Base-by-base conservation (phyloP, 2,888 invertebrate species). In the Diabrotica balteata region DNA sequence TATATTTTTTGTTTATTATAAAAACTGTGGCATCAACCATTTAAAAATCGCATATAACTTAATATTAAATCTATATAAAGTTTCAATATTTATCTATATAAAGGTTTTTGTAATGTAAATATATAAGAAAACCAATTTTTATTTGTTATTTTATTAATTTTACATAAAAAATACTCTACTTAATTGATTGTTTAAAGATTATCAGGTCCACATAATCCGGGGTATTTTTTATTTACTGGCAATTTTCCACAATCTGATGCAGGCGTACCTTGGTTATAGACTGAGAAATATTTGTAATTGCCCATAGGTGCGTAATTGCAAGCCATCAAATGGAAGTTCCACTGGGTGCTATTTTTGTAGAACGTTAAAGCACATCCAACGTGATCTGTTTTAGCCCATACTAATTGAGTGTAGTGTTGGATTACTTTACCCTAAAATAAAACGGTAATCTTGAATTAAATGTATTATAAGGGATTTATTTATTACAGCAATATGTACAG, bases 301-400 rank as follows among this genome's bases (percentile, higher is more conserved):
- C 62, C 62, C 1, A 32, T 47, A 3, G 62, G 55, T 10, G 54
- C 62, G 9, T 62, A 62, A 43, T 62, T 62, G 43, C 62, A 62
- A 42, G 49, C 62, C 7, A 62, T 54, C 7, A 62, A 49, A 46
- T 46, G 55, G 11, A 46, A 11, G 42, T 54, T n/a, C 62, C 47
- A 54, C 17, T 9, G 42, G 1, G 32, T 32, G 32, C 17, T 43
- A 43, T 45, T 42, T 17, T n/a, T 17, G 11, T 43, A 62, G 42
- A 32, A 55, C 5, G 62, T 62, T 43, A 54, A 11, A 43, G 47
- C 54, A 46, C 62, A 62, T 7, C 62, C 62, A 11, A 62, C 42
- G 47, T 62, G 11, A 46, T 76, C 68, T 4, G 80, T 77, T n/a
- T 79, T 75, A 7, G 62, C 62, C 62, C 62, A 62, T 6, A 47